phyloP scores from a whole-genome alignment of 2,888 invertebrate genomes.

The Cephus spinipes region DNA sequence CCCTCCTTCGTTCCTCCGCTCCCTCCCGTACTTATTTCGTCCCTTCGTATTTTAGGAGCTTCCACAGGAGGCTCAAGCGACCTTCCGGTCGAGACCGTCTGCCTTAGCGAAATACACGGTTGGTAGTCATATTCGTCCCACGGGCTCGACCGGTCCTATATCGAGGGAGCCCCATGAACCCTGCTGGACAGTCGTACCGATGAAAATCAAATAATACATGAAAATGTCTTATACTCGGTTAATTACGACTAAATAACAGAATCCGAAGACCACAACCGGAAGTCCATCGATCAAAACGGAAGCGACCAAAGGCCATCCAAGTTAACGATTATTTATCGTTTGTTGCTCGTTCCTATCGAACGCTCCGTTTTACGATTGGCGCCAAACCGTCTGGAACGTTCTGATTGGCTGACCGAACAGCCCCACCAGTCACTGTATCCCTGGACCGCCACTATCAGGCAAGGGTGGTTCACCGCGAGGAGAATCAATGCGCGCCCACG shows the following conservation, averaged over 20 bases:
- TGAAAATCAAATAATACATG: background rate
- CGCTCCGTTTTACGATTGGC: slow-evolving; percentile 42
- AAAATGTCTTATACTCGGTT: background rate
- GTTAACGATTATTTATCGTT: slow-evolving; percentile 2
- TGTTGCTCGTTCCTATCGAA: slow-evolving; percentile 27
- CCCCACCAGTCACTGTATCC: slow-evolving; percentile 21
- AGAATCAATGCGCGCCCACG: slow-evolving; percentile 27
- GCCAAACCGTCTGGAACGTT: slow-evolving; percentile 52
- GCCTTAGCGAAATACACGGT: slow-evolving; percentile 17
- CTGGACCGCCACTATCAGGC: slow-evolving; percentile 20
- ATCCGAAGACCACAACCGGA: background rate
- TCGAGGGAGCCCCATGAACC: background rate
- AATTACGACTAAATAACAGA: background rate
- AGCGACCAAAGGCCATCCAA: background rate
- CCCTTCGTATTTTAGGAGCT: background rate
- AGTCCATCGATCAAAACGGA: background rate
- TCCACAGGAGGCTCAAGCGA: background rate
- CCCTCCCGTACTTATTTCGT: background rate
- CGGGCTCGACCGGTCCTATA: background rate
- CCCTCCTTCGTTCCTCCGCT: slow-evolving; percentile 38
- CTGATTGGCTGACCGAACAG: slow-evolving; percentile 41
- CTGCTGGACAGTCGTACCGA: background rate
- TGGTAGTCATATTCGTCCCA: background rate
- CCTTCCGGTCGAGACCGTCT: slow-evolving; percentile 23
- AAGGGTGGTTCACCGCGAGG: slow-evolving; percentile 23